Conservation (phyloP, 2,797 vertebrate genomes). For the Urophycis tenuis region DNA sequence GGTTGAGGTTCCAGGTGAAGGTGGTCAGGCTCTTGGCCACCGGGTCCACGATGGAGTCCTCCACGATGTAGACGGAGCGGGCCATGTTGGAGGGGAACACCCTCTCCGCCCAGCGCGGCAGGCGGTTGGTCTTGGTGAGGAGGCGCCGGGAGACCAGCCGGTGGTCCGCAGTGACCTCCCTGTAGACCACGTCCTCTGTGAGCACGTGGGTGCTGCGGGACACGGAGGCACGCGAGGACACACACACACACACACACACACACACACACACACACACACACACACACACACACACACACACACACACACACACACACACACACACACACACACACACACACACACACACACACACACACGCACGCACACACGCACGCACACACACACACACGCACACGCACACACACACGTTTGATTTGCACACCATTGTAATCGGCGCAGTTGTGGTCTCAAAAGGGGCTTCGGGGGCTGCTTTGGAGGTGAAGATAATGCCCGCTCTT, state of each 20-base stretch:
- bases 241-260: too few species aligned
- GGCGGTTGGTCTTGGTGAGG: constrained; percentile 87
- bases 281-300: too few species aligned
- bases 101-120: constrained; percentile 89
- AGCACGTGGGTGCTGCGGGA: constrained; percentile 69
- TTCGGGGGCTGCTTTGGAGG: neutral
- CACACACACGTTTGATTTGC: neutral
- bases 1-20: constrained; percentile 95
- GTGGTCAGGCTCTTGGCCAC: constrained; percentile 83
- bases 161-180: constrained; percentile 71
- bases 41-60: constrained; percentile 91
- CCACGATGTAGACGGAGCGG: constrained; percentile 87
- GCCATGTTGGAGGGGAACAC: constrained; percentile 85
- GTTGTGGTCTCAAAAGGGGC: neutral
- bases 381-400: neutral
- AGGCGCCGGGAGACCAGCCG: constrained; percentile 70
- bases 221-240: neutral
- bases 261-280: too few species aligned
- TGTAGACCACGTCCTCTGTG: constrained; percentile 75
- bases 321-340: too few species aligned
- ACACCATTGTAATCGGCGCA: neutral
- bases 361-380: too few species aligned
- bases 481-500: neutral
- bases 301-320: too few species aligned
- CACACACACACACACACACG: too few species aligned